Percentiles rank a stretch among this genome's conserved stretches.
These are phyloP conservation scores for Onychorhynchus coronatus DNA, from an alignment of 2,113 vertebrate species.

Conservation along the genomic window DNA sequence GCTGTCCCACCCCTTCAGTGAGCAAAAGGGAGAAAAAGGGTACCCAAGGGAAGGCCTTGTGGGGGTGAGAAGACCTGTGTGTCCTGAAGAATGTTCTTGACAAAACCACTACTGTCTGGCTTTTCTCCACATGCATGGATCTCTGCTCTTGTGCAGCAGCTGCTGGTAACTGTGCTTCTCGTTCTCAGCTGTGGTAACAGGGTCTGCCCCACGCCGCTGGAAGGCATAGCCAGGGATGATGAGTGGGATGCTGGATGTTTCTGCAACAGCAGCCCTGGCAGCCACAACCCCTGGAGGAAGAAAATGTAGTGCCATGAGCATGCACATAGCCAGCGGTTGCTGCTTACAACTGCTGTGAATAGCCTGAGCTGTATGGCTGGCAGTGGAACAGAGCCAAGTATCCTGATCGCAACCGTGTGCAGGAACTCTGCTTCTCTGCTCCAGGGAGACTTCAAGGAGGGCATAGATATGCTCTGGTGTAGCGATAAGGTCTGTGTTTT, in stretches of 20 bases:
- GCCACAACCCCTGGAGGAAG: not conserved
- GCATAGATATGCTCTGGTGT: not conserved
- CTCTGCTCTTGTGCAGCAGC: not conserved
- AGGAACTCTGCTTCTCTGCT: not conserved
- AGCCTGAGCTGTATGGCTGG: accelerated
- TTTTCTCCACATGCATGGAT: not conserved
- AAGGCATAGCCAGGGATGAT: not conserved
- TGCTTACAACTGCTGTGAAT: not conserved
- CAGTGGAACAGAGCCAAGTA: accelerated
- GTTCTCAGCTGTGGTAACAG: not conserved
- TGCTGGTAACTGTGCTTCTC: not conserved
- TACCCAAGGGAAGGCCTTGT: not conserved
- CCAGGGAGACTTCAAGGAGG: not conserved
- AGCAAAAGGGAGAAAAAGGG: not conserved
- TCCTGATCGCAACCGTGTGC: accelerated
- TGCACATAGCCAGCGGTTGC: accelerated
- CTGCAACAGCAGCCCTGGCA: not conserved
- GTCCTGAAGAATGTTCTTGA: not conserved
- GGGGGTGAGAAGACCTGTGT: not conserved
- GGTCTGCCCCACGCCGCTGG: not conserved
- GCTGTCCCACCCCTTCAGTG: not conserved
- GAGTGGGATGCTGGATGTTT: not conserved
- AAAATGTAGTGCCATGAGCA: not conserved
- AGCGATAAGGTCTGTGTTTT: not conserved
- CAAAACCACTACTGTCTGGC: not conserved